phyloP scores from a whole-genome alignment of 1,140 invertebrate genomes.

The Drosophila erecta region DNA sequence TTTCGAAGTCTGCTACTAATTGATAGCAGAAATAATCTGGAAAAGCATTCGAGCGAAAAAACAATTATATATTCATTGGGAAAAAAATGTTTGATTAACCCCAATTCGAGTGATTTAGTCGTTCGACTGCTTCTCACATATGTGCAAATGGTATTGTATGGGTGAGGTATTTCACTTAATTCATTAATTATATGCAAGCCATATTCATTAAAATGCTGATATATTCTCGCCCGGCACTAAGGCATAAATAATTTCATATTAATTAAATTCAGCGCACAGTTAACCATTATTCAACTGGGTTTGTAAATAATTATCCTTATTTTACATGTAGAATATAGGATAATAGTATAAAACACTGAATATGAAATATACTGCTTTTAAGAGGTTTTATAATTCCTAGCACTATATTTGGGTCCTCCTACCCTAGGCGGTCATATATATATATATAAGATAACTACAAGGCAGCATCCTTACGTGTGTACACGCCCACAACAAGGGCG shows the following conservation, averaged over 20 bases:
- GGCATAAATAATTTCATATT: slow-evolving; percentile 41
- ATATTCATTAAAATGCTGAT: slow-evolving; percentile 23
- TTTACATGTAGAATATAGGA: not conserved
- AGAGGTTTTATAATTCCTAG: too few relatives aligned
- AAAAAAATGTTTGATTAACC: slow-evolving; percentile 2
- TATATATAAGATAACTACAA: not conserved
- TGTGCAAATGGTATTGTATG: not conserved
- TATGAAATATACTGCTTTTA: too few relatives aligned
- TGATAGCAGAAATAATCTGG: not conserved
- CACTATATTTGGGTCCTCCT: too few relatives aligned
- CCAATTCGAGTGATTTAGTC: slow-evolving; percentile 4
- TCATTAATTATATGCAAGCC: slow-evolving; percentile 22
- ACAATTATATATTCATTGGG: not conserved
- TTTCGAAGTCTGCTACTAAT: not conserved
- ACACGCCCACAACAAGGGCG: slow-evolving; percentile 32
- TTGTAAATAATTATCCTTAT: not conserved
- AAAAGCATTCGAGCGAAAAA: not conserved
- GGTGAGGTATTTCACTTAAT: slow-evolving; percentile 10
- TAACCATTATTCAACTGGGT: not conserved
- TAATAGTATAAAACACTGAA: too few relatives aligned
- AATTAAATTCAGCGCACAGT: slow-evolving; percentile 6
- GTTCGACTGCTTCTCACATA: not conserved
- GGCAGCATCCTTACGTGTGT: slow-evolving; percentile 3
- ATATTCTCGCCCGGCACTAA: slow-evolving; percentile 5
- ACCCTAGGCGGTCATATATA: too few relatives aligned